A percentile compares a stretch with the other conserved stretches of the same genome.
phyloP scores from a whole-genome alignment of 2,113 vertebrate species.

The Scatophagus argus region DNA sequence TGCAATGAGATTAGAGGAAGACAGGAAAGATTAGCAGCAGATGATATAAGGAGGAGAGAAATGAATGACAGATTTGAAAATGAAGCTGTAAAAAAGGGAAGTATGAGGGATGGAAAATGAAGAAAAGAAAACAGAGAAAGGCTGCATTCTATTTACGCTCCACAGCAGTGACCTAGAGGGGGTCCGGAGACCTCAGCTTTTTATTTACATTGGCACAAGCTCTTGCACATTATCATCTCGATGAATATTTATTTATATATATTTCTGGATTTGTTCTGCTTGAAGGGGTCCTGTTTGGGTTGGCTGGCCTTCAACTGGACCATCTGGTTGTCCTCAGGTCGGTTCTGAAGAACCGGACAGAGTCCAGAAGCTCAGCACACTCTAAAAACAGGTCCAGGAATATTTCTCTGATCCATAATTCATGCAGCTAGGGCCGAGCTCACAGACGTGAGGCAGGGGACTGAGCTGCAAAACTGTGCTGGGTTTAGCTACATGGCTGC shows the following conservation, averaged over 20 bases:
- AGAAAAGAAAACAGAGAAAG: slow-evolving; percentile 18
- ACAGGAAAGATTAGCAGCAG: slow-evolving; percentile 42
- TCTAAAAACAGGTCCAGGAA: slow-evolving; percentile 59
- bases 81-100: neutral
- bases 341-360: slow-evolving; percentile 74
- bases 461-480: slow-evolving; percentile 58
- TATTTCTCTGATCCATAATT: slow-evolving; percentile 71
- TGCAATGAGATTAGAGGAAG: slow-evolving; percentile 29
- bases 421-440: slow-evolving; percentile 33
- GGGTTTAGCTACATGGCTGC: slow-evolving; percentile 38
- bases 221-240: slow-evolving; percentile 60
- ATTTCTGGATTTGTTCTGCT: slow-evolving; percentile 77
- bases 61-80: slow-evolving; percentile 34
- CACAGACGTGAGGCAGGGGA: slow-evolving; percentile 30
- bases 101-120: slow-evolving; percentile 7
- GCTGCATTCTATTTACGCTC: slow-evolving; percentile 43
- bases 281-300: slow-evolving; percentile 79
- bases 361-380: slow-evolving; percentile 65
- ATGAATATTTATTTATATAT: slow-evolving; percentile 76
- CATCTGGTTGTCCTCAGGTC: slow-evolving; percentile 88
- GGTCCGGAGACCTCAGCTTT: slow-evolving; percentile 61
- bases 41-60: slow-evolving; percentile 1
- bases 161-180: slow-evolving; percentile 35
- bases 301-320: slow-evolving; percentile 75
- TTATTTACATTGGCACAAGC: slow-evolving; percentile 83